phyloP scores from a whole-genome alignment of 2,888 invertebrate species.

The Doris montereyensis region DNA sequence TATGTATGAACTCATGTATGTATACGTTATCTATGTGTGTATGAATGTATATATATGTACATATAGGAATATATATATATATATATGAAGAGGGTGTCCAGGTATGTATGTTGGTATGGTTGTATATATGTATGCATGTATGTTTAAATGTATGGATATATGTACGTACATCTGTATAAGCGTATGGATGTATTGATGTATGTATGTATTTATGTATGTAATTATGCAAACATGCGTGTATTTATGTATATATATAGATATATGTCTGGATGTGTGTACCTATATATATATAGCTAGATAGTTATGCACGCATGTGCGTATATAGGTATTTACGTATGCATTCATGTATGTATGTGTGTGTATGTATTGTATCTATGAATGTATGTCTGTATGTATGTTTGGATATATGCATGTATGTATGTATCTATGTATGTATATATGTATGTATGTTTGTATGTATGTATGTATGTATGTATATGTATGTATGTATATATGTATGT shows the following conservation, averaged over 20 bases:
- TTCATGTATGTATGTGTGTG: neutral
- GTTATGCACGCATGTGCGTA: neutral
- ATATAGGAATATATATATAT: no score
- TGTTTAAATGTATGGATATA: constrained; percentile 5
- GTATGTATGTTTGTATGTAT: no score
- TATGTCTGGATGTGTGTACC: neutral
- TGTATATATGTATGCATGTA: neutral
- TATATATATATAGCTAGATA: no score
- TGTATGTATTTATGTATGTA: constrained; percentile 4
- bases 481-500: no score
- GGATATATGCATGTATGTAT: neutral
- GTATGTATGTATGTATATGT: no score
- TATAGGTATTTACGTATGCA: neutral
- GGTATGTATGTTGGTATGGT: neutral
- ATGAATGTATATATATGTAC: no score
- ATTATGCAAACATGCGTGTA: neutral
- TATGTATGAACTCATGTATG: no score
- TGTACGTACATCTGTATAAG: neutral
- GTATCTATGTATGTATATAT: no score
- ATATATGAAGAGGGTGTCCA: no score
- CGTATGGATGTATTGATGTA: neutral
- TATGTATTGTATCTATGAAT: neutral
- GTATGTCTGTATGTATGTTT: constrained; percentile 3
- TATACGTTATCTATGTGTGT: no score
- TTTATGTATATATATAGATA: neutral